Evolutionary conservation across 1,140 invertebrate species (phyloP), one percentile per base, ranked within the genome.

Genomic region (Drosophila malerkotliana): DNA sequence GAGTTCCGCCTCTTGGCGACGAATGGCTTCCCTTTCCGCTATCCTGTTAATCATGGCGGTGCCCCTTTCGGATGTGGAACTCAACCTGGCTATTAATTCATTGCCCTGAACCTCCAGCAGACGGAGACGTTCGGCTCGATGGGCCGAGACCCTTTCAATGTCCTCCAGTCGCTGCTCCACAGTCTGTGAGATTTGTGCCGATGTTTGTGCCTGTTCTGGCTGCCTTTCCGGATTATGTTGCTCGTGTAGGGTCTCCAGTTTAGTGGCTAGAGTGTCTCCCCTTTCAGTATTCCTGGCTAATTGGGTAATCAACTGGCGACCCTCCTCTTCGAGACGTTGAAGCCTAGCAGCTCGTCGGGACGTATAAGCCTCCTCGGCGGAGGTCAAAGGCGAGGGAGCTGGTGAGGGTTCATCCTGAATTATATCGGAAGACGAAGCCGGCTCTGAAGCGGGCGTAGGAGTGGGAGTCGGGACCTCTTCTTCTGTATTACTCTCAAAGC

Each of bases 101-200:
- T 94, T 93, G 44, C 95, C 95, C 78, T 96, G 94, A 52, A 95
- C 94, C 88, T 97, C 96, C 28, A 97, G 87, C 3, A 94, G 91
- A 77, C 94, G 94, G 10, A 96, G 89, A 37, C 96, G 92, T 49
- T 93, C 94, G 21, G 94, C 94, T 32, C 95, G 92, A 37, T 93
- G 93, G 2, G 94, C 89, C 7, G 93, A 92, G 39, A 94, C 93
- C 68, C 94, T 92, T n/a, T 92, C 90, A 83, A 87, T 89, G 49
- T 69, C 72, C 69, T 89, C 84, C 28, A 91, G 53, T 1, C 90
- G 80, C 10, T 93, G 90, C 24, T 92, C 93, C 12, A 92, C 80
- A 0, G 78, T 87, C 15, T 72, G 76, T 24, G 84, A 71, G 24
- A 79, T 67, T 34, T 54, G 64, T 12, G 69, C 61, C 5, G 68